Conservation (phyloP, 2,888 invertebrate genomes). For the Orchesellides sinensis region DNA sequence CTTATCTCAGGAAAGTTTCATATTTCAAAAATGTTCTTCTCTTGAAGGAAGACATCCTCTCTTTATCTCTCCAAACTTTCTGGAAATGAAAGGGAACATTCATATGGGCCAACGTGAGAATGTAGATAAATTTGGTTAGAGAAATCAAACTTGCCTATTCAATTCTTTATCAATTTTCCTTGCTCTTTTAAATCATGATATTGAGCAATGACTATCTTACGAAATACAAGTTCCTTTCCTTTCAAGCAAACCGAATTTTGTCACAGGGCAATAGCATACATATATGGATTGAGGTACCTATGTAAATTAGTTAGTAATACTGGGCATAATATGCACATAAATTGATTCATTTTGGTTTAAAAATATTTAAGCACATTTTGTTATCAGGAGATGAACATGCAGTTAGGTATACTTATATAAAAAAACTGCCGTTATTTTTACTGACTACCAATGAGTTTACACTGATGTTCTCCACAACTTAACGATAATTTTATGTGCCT, state of each 20-base stretch:
- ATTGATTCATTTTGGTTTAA: too few relatives aligned
- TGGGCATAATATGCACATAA: too few relatives aligned
- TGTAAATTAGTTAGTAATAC: too few relatives aligned
- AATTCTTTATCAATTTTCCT: background rate
- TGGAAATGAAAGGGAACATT: background rate
- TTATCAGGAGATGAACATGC: background rate
- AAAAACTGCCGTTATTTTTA: constrained; percentile 11
- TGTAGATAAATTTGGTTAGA: background rate
- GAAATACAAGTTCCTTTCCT: too few relatives aligned
- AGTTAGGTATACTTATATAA: background rate
- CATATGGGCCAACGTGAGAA: constrained; percentile 20
- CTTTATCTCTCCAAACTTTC: background rate
- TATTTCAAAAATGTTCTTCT: background rate
- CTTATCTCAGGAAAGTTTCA: constrained; percentile 5
- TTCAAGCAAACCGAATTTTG: too few relatives aligned
- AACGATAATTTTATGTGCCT: constrained; percentile 23
- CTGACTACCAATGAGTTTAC: background rate
- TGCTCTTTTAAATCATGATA: background rate
- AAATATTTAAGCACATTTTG: constrained; percentile 3
- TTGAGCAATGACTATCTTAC: constrained; percentile 34
- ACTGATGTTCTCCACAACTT: background rate
- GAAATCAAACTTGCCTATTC: background rate
- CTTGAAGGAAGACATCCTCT: background rate
- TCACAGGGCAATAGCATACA: too few relatives aligned
- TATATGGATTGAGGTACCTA: too few relatives aligned